A percentile compares a stretch with the other conserved stretches of the same genome.
phyloP scores from a whole-genome alignment of 2,888 invertebrate species.

The Petrophora chlorosata region DNA sequence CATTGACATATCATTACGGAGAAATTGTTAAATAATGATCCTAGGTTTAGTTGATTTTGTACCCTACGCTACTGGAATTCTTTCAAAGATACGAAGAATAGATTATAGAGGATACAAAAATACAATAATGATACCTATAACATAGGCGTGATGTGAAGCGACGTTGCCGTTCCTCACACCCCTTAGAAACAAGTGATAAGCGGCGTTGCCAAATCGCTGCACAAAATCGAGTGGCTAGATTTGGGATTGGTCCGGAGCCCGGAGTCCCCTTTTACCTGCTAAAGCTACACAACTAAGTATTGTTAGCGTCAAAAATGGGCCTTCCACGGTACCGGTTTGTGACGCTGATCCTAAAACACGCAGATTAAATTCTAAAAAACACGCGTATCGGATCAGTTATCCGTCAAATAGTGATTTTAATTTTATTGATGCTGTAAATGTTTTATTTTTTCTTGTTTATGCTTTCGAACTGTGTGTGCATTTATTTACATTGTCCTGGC shows the following conservation, averaged over 20 bases:
- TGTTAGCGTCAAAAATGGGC: constrained; percentile 38
- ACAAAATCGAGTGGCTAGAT: constrained; percentile 53
- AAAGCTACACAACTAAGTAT: constrained; percentile 37
- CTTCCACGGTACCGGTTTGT: constrained; percentile 35
- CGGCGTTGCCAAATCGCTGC: constrained; percentile 68
- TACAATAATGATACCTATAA: too few species aligned
- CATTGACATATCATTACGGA: too few species aligned
- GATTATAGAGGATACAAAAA: too few species aligned
- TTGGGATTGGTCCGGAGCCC: constrained; percentile 42
- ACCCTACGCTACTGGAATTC: too few species aligned
- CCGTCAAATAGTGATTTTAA: constrained; percentile 10
- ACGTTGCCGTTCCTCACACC: constrained; percentile 29
- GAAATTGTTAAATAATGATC: too few species aligned
- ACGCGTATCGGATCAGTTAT: constrained; percentile 11
- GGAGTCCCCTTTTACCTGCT: constrained; percentile 63
- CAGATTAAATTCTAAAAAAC: constrained; percentile 10
- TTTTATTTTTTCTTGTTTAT: too few species aligned
- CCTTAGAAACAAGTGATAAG: constrained; percentile 26
- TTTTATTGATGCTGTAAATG: constrained; percentile 9
- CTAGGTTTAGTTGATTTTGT: too few species aligned
- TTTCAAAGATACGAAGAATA: too few species aligned
- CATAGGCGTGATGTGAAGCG: constrained; percentile 14
- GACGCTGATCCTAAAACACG: background rate
- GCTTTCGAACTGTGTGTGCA: too few species aligned
- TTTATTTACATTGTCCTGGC: too few species aligned